Conservation (phyloP, 2,888 invertebrate genomes). For the Crepidodera aurea region DNA sequence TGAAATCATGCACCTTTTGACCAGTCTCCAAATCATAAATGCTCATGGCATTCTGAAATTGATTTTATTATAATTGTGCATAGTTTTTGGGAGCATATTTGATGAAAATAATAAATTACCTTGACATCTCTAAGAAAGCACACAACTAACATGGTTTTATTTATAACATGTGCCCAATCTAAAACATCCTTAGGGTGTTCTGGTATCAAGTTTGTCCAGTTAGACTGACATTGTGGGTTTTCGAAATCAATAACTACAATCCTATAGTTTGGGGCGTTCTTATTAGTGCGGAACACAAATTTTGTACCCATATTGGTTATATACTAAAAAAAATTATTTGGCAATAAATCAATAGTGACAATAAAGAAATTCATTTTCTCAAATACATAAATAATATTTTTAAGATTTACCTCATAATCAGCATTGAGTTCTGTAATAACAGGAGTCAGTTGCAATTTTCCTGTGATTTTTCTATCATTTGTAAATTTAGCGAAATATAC, state of each 20-base stretch:
- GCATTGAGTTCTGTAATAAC: constrained; percentile 91
- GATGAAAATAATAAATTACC: too few relatives aligned
- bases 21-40: constrained; percentile 80
- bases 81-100: too few relatives aligned
- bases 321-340: constrained; percentile 69
- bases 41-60: constrained; percentile 79
- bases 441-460: constrained; percentile 75
- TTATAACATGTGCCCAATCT: constrained; percentile 87
- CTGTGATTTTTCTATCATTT: constrained; percentile 69
- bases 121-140: constrained; percentile 95
- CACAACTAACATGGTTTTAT: constrained; percentile 84
- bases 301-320: constrained; percentile 86
- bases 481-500: constrained; percentile 84
- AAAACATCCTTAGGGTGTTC: constrained; percentile 89
- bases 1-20: constrained; percentile 74
- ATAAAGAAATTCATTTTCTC: too few relatives aligned
- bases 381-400: background rate
- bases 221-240: constrained; percentile 70
- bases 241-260: constrained; percentile 84
- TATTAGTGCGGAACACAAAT: constrained; percentile 90
- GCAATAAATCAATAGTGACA: too few relatives aligned
- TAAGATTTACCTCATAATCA: constrained; percentile 82
- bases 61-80: background rate
- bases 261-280: constrained; percentile 90
- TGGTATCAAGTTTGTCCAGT: constrained; percentile 84